Base-by-base conservation (phyloP, 1,140 invertebrate species). In the Akabosia matsudoensis region DNA sequence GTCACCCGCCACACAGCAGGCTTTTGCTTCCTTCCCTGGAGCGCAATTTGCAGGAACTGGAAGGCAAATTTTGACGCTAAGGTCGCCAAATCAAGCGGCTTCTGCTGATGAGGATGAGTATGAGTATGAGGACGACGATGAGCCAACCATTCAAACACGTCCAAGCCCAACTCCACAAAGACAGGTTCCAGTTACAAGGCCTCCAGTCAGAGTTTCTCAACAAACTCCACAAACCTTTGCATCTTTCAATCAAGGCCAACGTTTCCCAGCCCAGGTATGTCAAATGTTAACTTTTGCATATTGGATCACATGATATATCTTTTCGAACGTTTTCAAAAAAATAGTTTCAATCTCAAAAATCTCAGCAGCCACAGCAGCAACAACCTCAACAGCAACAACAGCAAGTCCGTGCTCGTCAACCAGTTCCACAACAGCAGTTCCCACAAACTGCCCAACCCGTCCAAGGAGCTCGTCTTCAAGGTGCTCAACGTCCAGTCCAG, bases 121-220 rank as follows among this genome's bases (percentile, higher is more conserved):
- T 26, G 76, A 78, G 24, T 56, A 78, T 45, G 77, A 78, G 33
- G 74, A 78, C 22, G 77, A 78, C 22, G 77, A 78, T n/a, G 77
- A 78, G 26, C 24, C 77, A 30, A 34, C 73, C 7, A 24, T 26
- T 33, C 34, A 74, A 1, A 26, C 2, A 71, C 26, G 28, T 2
- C 74, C 28, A 52, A 13, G 34, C 7, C 28, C 71, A 31, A n/a
- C 2, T 14, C 31, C 72, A 72, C 37, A 45, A 45, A 45, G 37
- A 18, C 54, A 34, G 1, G 18, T 72, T 28, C 31, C 33, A 51
- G 52, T 56, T 2, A 52, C 37, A 10, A 33, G 45, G 30, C 24
- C 52, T 26, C 73, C 73, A 30, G 51, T 56, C 30, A 30, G 73
- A 52, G 33, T 34, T 34, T 10, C 73, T 14, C 26, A 4, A 52